These are phyloP conservation scores for Brachionus paranguensis DNA, from an alignment of 1,140 invertebrate genomes.

Conservation along the genomic window DNA sequence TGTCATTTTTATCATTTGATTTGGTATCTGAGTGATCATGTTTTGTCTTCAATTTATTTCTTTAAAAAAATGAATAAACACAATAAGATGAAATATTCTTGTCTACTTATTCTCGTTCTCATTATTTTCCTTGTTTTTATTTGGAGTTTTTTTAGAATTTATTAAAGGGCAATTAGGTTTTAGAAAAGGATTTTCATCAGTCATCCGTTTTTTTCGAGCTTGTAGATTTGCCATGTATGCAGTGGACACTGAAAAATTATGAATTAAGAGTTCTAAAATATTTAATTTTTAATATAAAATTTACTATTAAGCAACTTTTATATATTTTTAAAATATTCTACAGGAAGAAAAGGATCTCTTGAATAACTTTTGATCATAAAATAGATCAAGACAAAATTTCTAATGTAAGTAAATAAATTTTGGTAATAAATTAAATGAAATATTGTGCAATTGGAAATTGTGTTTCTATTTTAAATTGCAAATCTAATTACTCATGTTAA, in stretches of 20 bases:
- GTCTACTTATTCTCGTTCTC: neutral
- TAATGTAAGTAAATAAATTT: neutral
- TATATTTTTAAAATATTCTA: neutral
- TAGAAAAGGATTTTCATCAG: neutral
- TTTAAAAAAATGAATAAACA: neutral
- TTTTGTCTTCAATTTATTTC: neutral
- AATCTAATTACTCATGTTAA: neutral
- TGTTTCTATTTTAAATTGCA: neutral
- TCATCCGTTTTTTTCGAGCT: neutral
- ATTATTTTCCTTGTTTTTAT: neutral
- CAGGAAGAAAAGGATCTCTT: no score
- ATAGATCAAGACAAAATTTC: neutral
- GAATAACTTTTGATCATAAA: neutral
- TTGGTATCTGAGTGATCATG: neutral
- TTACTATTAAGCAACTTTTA: neutral
- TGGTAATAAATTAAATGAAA: neutral
- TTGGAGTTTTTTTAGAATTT: neutral
- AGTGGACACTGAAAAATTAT: neutral
- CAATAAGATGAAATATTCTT: neutral
- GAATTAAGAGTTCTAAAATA: neutral
- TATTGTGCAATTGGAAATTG: neutral
- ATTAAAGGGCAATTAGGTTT: neutral
- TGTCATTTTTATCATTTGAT: neutral
- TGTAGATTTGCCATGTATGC: neutral
- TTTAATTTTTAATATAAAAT: neutral